Evolutionary conservation across 2,797 vertebrate species (phyloP).

Genomic region (Luscinia megarhynchos): DNA sequence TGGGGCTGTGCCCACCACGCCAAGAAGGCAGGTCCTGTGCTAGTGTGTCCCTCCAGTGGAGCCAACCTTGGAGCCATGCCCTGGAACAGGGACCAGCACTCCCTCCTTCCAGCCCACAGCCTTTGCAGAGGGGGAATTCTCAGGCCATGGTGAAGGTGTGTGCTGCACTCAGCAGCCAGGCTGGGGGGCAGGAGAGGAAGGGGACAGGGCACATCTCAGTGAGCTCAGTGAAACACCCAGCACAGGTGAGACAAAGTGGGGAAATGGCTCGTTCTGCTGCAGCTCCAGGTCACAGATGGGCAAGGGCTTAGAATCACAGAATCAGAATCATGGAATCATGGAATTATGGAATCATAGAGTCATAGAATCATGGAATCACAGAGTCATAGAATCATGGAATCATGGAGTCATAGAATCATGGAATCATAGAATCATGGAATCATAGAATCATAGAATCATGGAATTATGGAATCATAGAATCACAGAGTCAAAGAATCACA

Average conservation of each 20-base stretch:
- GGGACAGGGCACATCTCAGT: background rate
- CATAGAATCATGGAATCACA: rapidly evolving
- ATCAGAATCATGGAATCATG: background rate
- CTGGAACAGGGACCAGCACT: background rate
- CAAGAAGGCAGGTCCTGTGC: background rate
- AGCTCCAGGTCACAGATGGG: background rate
- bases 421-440: background rate
- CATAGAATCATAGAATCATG: no score
- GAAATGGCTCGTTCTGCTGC: background rate
- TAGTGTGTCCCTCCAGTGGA: background rate
- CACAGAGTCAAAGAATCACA: rapidly evolving
- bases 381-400: background rate
- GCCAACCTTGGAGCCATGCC: background rate
- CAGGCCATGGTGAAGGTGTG: background rate
- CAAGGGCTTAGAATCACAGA: background rate
- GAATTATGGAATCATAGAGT: background rate
- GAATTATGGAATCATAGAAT: background rate
- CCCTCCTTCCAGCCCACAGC: background rate
- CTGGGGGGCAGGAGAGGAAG: background rate
- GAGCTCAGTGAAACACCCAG: background rate
- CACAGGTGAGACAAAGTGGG: background rate
- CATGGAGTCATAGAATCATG: no score
- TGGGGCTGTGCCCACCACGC: background rate
- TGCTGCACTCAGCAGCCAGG: background rate
- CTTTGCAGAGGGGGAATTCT: background rate